A percentile compares a stretch with the other conserved stretches of the same genome.
phyloP scores from a whole-genome alignment of 2,797 vertebrate species.

The Pseudocheirus occidentalis region DNA sequence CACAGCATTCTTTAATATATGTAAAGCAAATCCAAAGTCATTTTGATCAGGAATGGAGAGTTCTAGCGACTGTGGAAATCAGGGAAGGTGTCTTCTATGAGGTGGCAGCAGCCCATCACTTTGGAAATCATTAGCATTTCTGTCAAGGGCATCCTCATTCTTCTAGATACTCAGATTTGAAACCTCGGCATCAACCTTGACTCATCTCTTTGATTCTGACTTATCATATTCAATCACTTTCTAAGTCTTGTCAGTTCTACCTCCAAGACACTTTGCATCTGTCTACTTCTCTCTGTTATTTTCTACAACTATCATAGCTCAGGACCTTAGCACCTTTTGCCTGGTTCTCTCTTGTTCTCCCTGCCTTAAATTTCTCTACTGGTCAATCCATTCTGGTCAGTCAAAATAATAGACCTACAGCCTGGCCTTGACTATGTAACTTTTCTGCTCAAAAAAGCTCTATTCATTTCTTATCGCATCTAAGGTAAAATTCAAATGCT shows the following conservation, averaged over 20 bases:
- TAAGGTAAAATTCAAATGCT: not conserved
- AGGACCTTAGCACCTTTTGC: not conserved
- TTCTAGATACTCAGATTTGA: not conserved
- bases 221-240: not conserved
- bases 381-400: not conserved
- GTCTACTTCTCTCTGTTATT: not conserved
- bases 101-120: not conserved
- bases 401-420: not conserved
- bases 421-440: not conserved
- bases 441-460: not conserved
- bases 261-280: not conserved
- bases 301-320: not conserved
- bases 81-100: not conserved
- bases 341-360: not conserved
- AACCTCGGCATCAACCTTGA: not conserved
- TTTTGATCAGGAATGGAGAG: not conserved
- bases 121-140: not conserved
- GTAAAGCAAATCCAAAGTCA: not conserved
- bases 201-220: not conserved
- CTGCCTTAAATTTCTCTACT: not conserved
- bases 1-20: not conserved
- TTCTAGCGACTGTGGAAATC: not conserved
- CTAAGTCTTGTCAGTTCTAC: not conserved
- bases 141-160: not conserved
- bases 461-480: not conserved